Evolutionary conservation across 1,140 invertebrate genomes (phyloP).

Genomic region (Listronotus bonariensis): DNA sequence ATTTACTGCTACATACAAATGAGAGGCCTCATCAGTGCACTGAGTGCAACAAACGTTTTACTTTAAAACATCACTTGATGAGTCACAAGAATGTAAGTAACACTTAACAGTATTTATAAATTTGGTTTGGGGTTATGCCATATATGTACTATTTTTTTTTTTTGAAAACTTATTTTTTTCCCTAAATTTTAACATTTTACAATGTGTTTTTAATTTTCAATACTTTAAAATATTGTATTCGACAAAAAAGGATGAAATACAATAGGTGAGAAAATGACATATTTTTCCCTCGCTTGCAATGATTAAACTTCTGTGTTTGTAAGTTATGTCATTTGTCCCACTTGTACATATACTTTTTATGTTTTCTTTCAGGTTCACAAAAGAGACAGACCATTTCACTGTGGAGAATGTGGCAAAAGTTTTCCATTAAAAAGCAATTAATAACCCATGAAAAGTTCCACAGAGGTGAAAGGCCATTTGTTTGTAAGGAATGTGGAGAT

Average conservation of each 20-base stretch:
- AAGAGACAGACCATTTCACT: constrained; percentile 79
- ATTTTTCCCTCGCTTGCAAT: too few species aligned
- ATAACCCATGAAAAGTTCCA: constrained; percentile 86
- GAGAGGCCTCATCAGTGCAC: constrained; percentile 81
- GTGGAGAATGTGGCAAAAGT: constrained; percentile 77
- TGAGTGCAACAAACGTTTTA: constrained; percentile 86
- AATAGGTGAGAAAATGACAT: too few species aligned
- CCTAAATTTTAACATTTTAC: background rate
- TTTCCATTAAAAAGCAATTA: constrained; percentile 80
- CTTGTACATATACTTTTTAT: too few species aligned
- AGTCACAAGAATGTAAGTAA: constrained; percentile 71
- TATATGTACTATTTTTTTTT: too few species aligned
- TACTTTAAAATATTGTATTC: background rate
- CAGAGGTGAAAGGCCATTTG: constrained; percentile 82
- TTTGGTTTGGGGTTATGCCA: too few species aligned
- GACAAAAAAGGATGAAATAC: too few species aligned
- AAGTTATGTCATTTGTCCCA: too few species aligned
- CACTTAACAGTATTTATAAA: background rate
- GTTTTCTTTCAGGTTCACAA: constrained; percentile 63
- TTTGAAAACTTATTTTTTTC: too few species aligned
- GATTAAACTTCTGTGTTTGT: too few species aligned
- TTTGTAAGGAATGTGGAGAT: constrained; percentile 86
- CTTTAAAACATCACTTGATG: constrained; percentile 78
- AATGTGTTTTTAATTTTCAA: background rate
- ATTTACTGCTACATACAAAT: constrained; percentile 77